Base-by-base conservation (phyloP, 2,113 vertebrate genomes). In the Sander lucioperca region DNA sequence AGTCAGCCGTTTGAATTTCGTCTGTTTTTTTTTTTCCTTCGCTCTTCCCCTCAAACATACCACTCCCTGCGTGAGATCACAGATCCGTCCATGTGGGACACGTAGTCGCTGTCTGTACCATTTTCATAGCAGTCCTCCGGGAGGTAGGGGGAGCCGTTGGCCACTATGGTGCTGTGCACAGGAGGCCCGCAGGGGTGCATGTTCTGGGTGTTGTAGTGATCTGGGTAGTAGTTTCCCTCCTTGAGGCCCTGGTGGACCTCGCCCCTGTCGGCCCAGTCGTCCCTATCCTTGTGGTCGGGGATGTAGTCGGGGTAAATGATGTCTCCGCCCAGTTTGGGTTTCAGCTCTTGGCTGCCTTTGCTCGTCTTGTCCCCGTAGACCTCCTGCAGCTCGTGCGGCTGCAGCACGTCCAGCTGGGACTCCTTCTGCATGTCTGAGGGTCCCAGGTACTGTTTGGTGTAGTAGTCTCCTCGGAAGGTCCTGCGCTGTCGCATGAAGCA, bases 1-100 rank as follows among this genome's bases (percentile, higher is more conserved):
- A 73, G 83, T 80, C 84, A 72, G 64, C 78, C 50, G 33, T 57
- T 45, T 14, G 5, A 56, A 43, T 43, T 18, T 51, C 62, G 73
- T 87, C 74, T 1, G 19, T 77, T 48, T 80, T 63, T 63, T 89
- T 91, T 89, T 65, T 89, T 91, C 66, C 75, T 88, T 92, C 87
- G 58, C 80, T 59, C 21, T 23, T 62, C 36, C 54, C 18, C 90
- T 96, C 96, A 99, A 91, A 99, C 97, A 91, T 99, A 99, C 97
- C 98, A 99, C 96, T 99, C 98, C 91, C 97, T 97, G 91, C 98
- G 97, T 79, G 98, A 99, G 94, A 99, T 99, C 92, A 99, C 97
- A 6, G 98, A 98, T 56, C 97, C 98, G 85, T 99, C 98, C 95
- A 98, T 94, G 92, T 99, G 97, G 87, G 98, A 97, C 89, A 99